Percentiles rank a stretch among this genome's conserved stretches.
These are phyloP conservation scores for Orcinus orca DNA, from an alignment of 2,113 vertebrate species.

Conservation along the genomic window DNA sequence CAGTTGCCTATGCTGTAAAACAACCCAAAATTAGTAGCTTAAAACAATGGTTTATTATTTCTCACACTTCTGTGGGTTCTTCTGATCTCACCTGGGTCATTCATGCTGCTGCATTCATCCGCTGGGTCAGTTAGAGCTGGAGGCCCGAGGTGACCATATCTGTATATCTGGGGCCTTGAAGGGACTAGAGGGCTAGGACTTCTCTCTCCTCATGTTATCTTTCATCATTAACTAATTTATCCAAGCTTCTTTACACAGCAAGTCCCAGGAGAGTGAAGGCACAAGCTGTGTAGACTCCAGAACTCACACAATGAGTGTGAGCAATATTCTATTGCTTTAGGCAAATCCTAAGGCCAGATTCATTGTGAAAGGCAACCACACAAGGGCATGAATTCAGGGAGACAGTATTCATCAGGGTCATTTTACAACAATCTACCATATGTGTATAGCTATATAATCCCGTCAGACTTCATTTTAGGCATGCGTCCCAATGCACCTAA, in stretches of 20 bases:
- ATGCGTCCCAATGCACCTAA: not conserved
- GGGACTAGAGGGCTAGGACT: not conserved
- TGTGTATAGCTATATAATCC: not conserved
- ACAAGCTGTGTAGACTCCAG: not conserved
- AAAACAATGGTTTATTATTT: not conserved
- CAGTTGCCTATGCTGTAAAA: not conserved
- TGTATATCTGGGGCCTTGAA: not conserved
- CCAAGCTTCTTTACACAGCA: not conserved
- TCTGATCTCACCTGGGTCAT: not conserved
- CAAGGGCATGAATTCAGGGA: not conserved
- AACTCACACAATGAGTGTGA: not conserved
- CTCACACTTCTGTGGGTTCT: not conserved
- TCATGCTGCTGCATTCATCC: not conserved
- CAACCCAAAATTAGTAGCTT: not conserved
- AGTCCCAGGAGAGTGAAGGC: not conserved
- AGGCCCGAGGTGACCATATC: not conserved
- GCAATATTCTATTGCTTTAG: not conserved
- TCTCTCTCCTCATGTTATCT: not conserved
- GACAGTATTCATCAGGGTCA: not conserved
- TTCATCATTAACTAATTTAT: not conserved
- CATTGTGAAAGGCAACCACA: not conserved
- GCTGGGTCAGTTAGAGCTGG: not conserved
- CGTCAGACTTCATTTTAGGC: not conserved
- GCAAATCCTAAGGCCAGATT: not conserved
- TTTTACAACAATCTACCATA: not conserved